Conservation (phyloP, 2,888 invertebrate species). For the Lasioglossum leucozonium region DNA sequence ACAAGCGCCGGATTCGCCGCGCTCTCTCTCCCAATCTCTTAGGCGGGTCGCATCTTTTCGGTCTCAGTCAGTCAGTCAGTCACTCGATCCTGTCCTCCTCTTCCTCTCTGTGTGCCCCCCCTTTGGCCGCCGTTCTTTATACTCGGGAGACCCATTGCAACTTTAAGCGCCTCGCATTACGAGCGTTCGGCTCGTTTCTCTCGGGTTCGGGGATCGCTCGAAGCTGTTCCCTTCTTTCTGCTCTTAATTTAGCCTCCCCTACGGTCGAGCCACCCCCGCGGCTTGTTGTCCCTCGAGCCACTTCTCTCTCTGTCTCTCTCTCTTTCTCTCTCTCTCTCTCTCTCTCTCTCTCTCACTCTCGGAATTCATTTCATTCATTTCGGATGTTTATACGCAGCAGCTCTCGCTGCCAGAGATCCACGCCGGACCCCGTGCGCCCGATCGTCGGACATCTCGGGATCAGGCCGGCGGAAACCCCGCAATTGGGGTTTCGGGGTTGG, state of each 20-base stretch:
- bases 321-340: not conserved
- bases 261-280: not conserved
- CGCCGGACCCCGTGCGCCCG: slow-evolving; percentile 3
- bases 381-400: slow-evolving; percentile 60
- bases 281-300: slow-evolving; percentile 19
- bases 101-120: slow-evolving; percentile 43
- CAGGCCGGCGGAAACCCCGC: not conserved
- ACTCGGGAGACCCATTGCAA: slow-evolving; percentile 79
- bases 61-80: slow-evolving; percentile 77
- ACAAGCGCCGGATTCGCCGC: slow-evolving; percentile 60
- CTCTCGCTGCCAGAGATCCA: slow-evolving; percentile 20
- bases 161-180: slow-evolving; percentile 80
- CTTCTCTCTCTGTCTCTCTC: not conserved
- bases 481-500: not conserved
- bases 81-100: slow-evolving; percentile 69
- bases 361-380: slow-evolving; percentile 64
- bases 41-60: slow-evolving; percentile 73
- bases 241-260: slow-evolving; percentile 69
- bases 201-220: slow-evolving; percentile 65
- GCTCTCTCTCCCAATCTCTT: slow-evolving; percentile 73
- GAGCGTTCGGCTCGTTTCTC: slow-evolving; percentile 76
- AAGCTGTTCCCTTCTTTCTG: slow-evolving; percentile 67
- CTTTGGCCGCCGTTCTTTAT: slow-evolving; percentile 42
- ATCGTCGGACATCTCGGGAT: slow-evolving; percentile 41
- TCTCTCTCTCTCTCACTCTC: not conserved